These are phyloP conservation scores for Leptothorax acervorum DNA, from an alignment of 2,888 invertebrate genomes.

Conservation along the genomic window DNA sequence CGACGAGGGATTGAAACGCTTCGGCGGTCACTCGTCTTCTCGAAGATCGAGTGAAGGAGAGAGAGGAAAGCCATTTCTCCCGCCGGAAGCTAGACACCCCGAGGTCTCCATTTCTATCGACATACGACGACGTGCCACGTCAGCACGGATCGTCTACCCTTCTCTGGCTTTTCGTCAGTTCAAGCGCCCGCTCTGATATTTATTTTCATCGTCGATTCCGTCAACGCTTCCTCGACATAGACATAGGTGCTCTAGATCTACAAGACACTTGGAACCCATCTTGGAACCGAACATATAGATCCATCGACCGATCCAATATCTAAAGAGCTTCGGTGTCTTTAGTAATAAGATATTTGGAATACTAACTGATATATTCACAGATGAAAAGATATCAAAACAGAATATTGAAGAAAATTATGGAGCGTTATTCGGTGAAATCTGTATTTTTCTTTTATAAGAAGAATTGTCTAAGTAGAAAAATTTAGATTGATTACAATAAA, in stretches of 20 bases:
- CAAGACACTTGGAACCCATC: conserved; percentile 66
- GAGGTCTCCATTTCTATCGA: conserved; percentile 71
- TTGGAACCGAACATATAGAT: conserved; percentile 65
- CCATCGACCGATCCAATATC: conserved; percentile 50
- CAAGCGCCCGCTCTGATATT: conserved; percentile 70
- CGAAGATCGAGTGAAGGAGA: conserved; percentile 59
- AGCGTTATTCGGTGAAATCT: not conserved
- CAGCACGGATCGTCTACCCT: conserved; percentile 78
- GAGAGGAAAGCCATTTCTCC: conserved; percentile 77
- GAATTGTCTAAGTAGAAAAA: not conserved
- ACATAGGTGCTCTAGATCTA: conserved; percentile 65
- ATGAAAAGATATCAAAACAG: not conserved
- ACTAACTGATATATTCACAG: not conserved
- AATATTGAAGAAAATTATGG: not conserved
- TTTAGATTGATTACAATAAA: not conserved
- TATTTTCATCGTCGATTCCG: conserved; percentile 72
- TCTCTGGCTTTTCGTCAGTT: conserved; percentile 74
- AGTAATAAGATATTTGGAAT: conserved; percentile 4
- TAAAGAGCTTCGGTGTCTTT: conserved; percentile 17
- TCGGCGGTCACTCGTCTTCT: conserved; percentile 62
- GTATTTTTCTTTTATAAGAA: not conserved
- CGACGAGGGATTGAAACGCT: conserved; percentile 71
- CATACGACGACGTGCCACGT: conserved; percentile 82
- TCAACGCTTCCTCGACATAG: conserved; percentile 72
- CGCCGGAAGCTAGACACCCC: conserved; percentile 81